These are phyloP conservation scores for Molorchus minor DNA, from an alignment of 2,888 invertebrate genomes.

Conservation along the genomic window DNA sequence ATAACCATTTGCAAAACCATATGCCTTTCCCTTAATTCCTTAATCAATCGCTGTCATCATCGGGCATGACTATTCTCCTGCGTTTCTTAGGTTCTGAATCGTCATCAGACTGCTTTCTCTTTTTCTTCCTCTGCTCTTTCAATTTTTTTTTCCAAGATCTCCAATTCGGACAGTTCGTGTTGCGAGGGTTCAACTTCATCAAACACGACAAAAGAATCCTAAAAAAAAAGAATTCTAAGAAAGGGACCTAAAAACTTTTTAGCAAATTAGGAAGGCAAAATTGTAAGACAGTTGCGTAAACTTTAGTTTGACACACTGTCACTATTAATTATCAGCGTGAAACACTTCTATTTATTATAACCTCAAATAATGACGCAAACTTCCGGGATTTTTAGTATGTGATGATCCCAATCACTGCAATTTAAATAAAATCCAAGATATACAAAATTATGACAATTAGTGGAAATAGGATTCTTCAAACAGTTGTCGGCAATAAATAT, in stretches of 20 bases:
- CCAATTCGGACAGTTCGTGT: conserved; percentile 67
- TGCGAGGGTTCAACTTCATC: conserved; percentile 66
- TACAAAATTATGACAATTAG: too few species aligned
- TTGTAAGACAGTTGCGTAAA: too few species aligned
- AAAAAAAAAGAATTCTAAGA: neutral
- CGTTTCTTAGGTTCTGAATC: conserved; percentile 33
- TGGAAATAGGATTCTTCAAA: too few species aligned
- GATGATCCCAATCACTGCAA: too few species aligned
- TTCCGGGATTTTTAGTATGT: too few species aligned
- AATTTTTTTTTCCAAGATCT: conserved; percentile 70
- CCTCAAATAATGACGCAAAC: too few species aligned
- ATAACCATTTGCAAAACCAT: too few species aligned
- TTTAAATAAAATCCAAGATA: neutral
- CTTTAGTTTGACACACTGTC: too few species aligned
- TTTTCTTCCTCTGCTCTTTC: conserved; percentile 59
- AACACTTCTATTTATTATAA: neutral
- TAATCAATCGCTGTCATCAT: conserved; percentile 49
- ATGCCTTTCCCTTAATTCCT: neutral
- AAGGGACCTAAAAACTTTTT: too few species aligned
- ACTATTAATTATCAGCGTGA: too few species aligned
- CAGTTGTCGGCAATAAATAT: too few species aligned
- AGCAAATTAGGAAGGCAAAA: too few species aligned
- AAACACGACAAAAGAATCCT: conserved; percentile 73
- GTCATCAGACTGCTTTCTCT: conserved; percentile 37
- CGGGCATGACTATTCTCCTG: conserved; percentile 38